Base-by-base conservation (phyloP, 2,797 vertebrate genomes). In the Poecilia picta region DNA sequence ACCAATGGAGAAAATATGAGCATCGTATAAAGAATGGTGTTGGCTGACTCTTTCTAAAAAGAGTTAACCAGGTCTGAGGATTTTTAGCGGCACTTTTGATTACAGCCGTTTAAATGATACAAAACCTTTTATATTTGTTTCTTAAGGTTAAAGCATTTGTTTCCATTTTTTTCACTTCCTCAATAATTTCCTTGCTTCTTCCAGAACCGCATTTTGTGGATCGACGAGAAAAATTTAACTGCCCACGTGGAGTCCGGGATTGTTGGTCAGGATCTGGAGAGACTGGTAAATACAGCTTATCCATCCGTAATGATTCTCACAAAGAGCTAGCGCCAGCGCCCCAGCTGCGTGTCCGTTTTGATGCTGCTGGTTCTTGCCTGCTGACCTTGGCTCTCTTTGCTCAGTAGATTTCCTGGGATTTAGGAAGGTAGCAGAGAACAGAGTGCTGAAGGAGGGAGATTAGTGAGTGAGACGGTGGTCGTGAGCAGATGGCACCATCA, bases 161-260 rank as follows among this genome's bases (percentile, higher is more conserved):
- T 70, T 73, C 4, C 3, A 39, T 5, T 39, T 75, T 55, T n/a
- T n/a, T 55, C 46, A 80, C 53, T 41, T 81, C 57, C 62, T 70
- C 47, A 0, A 28, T 81, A 31, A 80, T 68, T 31, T 72, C 57
- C 45, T 28, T 45, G 5, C 45, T 45, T 75, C 75, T 84, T 72
- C 43, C 93, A 99, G 98, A 99, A 97, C 92, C 97, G 96, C 83
- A 98, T 99, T 91, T 95, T 99, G 72, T 99, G 98, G 98, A 96
- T 99, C 82, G 98, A 99, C 89, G 98, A 99, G 94, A 99, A 97
- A 88, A 99, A 99, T 91, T 93, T 99, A 92, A 99, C 97, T 7
- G 97, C 96, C 85, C 98, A 97, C 75, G 93, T 98, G 78, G 98
- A 99, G 91, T 97, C 98, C 85, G 98, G 98, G 85, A 99, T 99